Conservation (phyloP, 2,888 invertebrate genomes). For the Heliconius aoede region DNA sequence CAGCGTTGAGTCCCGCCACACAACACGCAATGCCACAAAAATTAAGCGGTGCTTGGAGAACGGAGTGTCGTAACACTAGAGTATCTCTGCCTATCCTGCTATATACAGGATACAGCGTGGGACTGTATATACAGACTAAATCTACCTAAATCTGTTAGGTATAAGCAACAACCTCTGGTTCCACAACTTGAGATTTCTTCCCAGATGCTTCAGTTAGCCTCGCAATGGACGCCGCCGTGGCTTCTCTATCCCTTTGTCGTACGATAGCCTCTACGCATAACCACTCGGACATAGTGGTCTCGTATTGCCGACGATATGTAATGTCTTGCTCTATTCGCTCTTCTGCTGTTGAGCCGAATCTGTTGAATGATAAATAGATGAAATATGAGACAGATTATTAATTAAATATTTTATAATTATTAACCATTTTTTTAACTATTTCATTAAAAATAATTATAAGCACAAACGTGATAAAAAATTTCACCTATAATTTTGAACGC, state of each 20-base stretch:
- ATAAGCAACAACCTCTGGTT: conserved; percentile 49
- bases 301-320: conserved; percentile 89
- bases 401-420: too few relatives aligned
- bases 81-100: too few relatives aligned
- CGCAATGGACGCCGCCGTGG: conserved; percentile 92
- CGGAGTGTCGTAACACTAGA: not conserved
- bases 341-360: conserved; percentile 87
- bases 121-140: not conserved
- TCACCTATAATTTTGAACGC: not conserved
- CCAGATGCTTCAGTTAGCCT: conserved; percentile 90
- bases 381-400: too few relatives aligned
- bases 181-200: conserved; percentile 70
- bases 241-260: conserved; percentile 90
- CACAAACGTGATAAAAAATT: not conserved
- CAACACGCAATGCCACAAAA: not conserved
- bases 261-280: conserved; percentile 97
- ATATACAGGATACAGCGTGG: too few relatives aligned
- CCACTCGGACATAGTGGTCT: conserved; percentile 97
- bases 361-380: conserved; percentile 42
- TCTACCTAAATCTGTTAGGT: not conserved
- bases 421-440: too few relatives aligned
- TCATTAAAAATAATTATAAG: not conserved
- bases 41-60: not conserved
- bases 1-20: not conserved
- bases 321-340: conserved; percentile 87